A percentile compares a stretch with the other conserved stretches of the same genome.
Evolutionary conservation across 2,888 invertebrate species (phyloP).

Genomic region (Coecobrya sp.): DNA sequence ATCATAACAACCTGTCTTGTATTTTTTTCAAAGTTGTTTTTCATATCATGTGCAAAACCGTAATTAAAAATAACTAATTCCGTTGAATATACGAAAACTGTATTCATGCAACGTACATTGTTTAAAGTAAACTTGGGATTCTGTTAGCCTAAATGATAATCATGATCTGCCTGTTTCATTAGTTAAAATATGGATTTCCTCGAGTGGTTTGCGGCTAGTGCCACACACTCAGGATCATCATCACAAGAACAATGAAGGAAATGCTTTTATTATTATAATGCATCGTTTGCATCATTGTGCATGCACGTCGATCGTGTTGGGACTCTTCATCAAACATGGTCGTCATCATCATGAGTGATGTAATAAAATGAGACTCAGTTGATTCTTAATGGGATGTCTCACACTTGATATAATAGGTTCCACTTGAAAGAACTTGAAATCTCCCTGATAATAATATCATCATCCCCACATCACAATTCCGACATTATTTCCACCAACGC

Average conservation of each 20-base stretch:
- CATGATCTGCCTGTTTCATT: not conserved
- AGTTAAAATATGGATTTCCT: conserved; percentile 37
- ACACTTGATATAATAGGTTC: conserved; percentile 82
- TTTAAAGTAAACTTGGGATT: too few relatives aligned
- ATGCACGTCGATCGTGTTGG: conserved; percentile 72
- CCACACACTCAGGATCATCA: not conserved
- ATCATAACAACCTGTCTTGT: not conserved
- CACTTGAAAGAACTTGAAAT: conserved; percentile 82
- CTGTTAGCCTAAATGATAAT: too few relatives aligned
- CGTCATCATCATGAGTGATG: conserved; percentile 64
- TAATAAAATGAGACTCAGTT: conserved; percentile 82
- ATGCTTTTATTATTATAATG: conserved; percentile 65
- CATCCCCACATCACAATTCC: conserved; percentile 57
- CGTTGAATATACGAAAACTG: too few relatives aligned
- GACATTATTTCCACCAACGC: conserved; percentile 39
- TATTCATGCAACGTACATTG: too few relatives aligned
- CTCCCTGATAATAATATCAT: conserved; percentile 71
- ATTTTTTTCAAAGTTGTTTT: conserved; percentile 8
- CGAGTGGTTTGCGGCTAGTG: conserved; percentile 25
- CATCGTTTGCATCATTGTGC: conserved; percentile 35
- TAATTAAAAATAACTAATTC: not conserved
- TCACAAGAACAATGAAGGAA: conserved; percentile 31
- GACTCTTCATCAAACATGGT: conserved; percentile 62
- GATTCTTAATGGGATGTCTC: conserved; percentile 81
- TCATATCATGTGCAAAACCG: not conserved